Evolutionary conservation across 2,113 vertebrate genomes (phyloP).

Genomic region (Paradisaea rubra): DNA sequence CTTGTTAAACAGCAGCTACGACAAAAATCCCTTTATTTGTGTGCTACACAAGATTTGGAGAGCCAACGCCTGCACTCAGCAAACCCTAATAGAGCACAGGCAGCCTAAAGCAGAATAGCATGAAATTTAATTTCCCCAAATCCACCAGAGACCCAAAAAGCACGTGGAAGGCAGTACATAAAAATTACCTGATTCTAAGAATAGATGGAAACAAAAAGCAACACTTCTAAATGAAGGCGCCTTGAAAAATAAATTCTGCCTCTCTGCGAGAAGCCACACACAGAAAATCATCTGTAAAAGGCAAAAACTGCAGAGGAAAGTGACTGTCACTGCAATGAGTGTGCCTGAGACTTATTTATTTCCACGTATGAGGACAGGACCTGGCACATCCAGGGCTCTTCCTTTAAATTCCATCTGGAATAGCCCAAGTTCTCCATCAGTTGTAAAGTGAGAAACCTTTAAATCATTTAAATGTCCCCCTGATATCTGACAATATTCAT

Average conservation of each 20-base stretch:
- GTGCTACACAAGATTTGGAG: neutral
- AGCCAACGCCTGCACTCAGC: slow-evolving; percentile 10
- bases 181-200: slow-evolving; percentile 12
- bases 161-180: neutral
- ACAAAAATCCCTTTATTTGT: neutral
- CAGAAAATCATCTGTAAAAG: neutral
- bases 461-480: neutral
- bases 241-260: neutral
- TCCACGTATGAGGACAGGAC: neutral
- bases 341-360: neutral
- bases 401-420: neutral
- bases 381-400: neutral
- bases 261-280: neutral
- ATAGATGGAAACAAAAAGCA: neutral
- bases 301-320: neutral
- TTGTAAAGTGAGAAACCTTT: neutral
- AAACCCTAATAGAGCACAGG: slow-evolving; percentile 22
- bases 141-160: slow-evolving; percentile 46
- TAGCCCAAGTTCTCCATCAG: neutral
- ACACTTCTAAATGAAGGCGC: neutral
- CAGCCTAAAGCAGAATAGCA: slow-evolving; percentile 38
- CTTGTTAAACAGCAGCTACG: neutral
- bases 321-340: neutral
- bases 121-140: slow-evolving; percentile 64
- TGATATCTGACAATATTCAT: neutral